phyloP scores from a whole-genome alignment of 2,797 vertebrate species.

The Chelonia mydas region DNA sequence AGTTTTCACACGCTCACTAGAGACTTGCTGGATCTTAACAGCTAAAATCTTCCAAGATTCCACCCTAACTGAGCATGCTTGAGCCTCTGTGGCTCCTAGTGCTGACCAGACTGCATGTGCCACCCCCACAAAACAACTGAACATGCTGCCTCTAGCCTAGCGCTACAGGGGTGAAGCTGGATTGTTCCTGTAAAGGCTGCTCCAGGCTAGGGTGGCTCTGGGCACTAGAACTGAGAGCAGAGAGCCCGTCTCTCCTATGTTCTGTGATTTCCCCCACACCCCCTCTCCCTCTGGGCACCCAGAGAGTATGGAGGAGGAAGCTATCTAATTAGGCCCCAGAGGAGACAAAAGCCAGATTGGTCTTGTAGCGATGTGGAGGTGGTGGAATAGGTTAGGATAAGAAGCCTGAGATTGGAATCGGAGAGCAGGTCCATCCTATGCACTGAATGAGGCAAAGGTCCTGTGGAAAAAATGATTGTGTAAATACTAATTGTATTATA shows the following conservation, averaged over 20 bases:
- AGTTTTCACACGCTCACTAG: neutral
- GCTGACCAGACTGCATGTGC: neutral
- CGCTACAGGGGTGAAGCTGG: neutral
- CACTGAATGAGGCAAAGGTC: neutral
- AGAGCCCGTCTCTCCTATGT: neutral
- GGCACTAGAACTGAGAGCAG: neutral
- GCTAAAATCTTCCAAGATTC: neutral
- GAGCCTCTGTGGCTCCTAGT: neutral
- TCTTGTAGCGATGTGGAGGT: neutral
- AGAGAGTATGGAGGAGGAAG: neutral
- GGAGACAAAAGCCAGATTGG: neutral
- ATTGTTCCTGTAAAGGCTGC: neutral
- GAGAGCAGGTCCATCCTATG: neutral
- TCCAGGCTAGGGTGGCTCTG: neutral
- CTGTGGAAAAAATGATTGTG: neutral
- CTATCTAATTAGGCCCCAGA: neutral
- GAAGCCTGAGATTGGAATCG: neutral
- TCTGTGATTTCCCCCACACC: neutral
- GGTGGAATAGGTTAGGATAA: neutral
- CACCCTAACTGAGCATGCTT: neutral
- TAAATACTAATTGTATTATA: neutral
- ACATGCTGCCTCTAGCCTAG: neutral
- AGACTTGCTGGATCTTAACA: neutral
- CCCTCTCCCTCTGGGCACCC: no score
- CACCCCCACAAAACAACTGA: neutral